Evolutionary conservation across 1,140 invertebrate species (phyloP).

Genomic region (Rhopalosiphum padi): DNA sequence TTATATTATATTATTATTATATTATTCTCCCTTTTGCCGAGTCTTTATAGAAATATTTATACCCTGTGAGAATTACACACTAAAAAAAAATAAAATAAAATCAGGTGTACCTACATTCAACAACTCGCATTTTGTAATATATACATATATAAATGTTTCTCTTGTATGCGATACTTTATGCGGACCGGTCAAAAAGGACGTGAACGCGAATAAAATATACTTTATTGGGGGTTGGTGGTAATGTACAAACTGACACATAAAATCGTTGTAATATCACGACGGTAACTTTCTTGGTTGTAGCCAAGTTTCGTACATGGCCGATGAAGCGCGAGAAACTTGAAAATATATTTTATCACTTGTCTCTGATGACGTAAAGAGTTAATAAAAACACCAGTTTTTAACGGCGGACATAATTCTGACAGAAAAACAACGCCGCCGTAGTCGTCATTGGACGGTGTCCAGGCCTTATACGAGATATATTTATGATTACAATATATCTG

Average conservation of each 20-base stretch:
- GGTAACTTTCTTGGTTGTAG: not conserved
- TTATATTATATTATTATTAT: not conserved
- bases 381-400: constrained; percentile 38
- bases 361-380: constrained; percentile 20
- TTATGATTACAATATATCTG: not conserved
- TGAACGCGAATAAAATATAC: not conserved
- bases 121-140: not conserved
- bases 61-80: constrained; percentile 7
- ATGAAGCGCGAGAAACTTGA: not conserved
- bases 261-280: no score
- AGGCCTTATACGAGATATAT: not conserved
- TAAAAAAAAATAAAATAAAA: constrained; percentile 30
- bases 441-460: not conserved
- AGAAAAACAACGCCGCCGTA: not conserved
- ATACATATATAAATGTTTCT: constrained; percentile 14
- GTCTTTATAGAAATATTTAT: not conserved
- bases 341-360: not conserved
- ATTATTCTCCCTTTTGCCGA: not conserved
- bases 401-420: constrained; percentile 31
- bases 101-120: constrained; percentile 47
- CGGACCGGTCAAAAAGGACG: not conserved
- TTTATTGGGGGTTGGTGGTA: not conserved
- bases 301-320: not conserved
- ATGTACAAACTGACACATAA: not conserved
- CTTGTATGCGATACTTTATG: not conserved